Conservation (phyloP, 2,888 invertebrate species). For the Ramazzottius varieornatus region DNA sequence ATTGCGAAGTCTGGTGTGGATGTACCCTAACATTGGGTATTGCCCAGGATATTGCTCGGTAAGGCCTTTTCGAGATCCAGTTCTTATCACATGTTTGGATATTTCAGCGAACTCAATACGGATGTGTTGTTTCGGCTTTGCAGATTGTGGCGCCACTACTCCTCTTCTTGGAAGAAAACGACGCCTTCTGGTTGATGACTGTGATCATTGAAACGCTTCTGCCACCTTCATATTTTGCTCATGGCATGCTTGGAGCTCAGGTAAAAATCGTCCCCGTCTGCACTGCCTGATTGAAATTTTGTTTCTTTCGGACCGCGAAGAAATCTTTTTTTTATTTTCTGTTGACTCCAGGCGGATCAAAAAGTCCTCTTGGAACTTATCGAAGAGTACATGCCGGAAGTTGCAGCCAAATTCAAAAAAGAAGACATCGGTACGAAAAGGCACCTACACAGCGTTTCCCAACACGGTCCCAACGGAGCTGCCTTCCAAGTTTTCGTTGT, state of each 20-base stretch:
- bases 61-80: slow-evolving; percentile 9
- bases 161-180: slow-evolving; percentile 84
- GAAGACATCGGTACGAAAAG: background rate
- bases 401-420: slow-evolving; percentile 9
- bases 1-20: slow-evolving; percentile 67
- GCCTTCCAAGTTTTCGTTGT: background rate
- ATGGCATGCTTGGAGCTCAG: slow-evolving; percentile 44
- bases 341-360: slow-evolving; percentile 68
- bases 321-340: background rate
- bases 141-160: slow-evolving; percentile 66
- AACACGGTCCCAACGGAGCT: background rate
- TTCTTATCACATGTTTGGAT: too few species aligned
- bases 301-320: background rate
- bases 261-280: slow-evolving; percentile 11
- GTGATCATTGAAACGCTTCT: slow-evolving; percentile 91
- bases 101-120: background rate
- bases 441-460: too few species aligned
- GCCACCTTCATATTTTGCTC: slow-evolving; percentile 87
- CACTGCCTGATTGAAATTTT: background rate
- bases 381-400: slow-evolving; percentile 58
- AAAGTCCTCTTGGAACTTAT: slow-evolving; percentile 74
- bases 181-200: slow-evolving; percentile 96
- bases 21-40: slow-evolving; percentile 73
- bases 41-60: slow-evolving; percentile 58
- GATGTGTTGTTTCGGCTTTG: slow-evolving; percentile 7